Percentiles rank a stretch among this genome's conserved stretches.
phyloP scores from a whole-genome alignment of 1,140 invertebrate genomes.

The Heliconius melpomene region DNA sequence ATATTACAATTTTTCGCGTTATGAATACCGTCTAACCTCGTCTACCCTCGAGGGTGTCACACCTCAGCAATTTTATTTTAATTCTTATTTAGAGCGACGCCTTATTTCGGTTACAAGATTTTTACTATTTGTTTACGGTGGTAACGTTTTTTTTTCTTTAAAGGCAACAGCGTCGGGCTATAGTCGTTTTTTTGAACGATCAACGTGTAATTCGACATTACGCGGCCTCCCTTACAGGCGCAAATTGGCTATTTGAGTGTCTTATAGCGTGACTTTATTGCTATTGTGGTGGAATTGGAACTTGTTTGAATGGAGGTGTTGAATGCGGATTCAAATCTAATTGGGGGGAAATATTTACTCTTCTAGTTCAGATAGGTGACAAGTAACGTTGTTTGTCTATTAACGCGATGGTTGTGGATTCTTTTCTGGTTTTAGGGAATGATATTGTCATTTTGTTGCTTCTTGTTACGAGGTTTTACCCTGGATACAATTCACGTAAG shows the following conservation, averaged over 20 bases:
- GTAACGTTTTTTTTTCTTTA: conserved; percentile 51
- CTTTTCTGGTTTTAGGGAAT: too few species aligned
- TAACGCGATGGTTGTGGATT: too few species aligned
- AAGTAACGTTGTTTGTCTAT: too few species aligned
- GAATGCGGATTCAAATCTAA: not conserved
- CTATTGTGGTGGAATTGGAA: not conserved
- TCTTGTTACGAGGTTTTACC: too few species aligned
- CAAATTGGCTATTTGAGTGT: conserved; percentile 57
- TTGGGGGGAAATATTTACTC: too few species aligned
- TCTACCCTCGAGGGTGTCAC: conserved; percentile 64
- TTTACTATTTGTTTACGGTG: conserved; percentile 78
- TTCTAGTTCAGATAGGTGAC: too few species aligned
- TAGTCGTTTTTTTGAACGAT: conserved; percentile 64
- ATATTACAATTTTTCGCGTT: conserved; percentile 80
- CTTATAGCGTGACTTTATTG: conserved; percentile 11
- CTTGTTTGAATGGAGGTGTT: not conserved
- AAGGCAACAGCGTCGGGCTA: conserved; percentile 53
- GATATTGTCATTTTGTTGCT: too few species aligned
- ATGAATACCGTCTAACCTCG: conserved; percentile 72
- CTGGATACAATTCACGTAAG: too few species aligned
- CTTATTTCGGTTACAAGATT: conserved; percentile 78
- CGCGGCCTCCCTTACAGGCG: conserved; percentile 38
- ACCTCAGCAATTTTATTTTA: conserved; percentile 79
- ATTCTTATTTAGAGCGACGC: conserved; percentile 78
- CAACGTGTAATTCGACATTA: conserved; percentile 52